A percentile compares a stretch with the other conserved stretches of the same genome.
Conservation (phyloP, 2,888 invertebrate species). For the Portevinia maculata region DNA sequence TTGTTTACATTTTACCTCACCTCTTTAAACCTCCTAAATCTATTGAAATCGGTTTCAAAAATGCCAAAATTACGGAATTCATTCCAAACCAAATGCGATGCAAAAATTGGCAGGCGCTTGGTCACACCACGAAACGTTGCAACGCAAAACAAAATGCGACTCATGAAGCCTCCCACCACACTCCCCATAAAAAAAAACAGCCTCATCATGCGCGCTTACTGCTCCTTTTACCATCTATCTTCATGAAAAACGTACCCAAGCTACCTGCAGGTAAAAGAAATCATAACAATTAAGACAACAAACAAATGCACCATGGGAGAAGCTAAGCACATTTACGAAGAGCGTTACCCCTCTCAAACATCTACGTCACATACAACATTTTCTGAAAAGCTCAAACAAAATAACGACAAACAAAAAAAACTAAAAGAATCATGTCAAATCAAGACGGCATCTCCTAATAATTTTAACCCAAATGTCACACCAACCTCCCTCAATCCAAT, state of each 20-base stretch:
- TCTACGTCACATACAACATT: background rate
- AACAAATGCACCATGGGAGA: too few relatives aligned
- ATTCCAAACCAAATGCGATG: slow-evolving; percentile 69
- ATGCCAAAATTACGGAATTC: slow-evolving; percentile 48
- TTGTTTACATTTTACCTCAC: slow-evolving; percentile 46
- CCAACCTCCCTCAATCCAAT: too few relatives aligned
- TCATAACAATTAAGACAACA: slow-evolving; percentile 12
- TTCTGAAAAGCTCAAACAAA: background rate
- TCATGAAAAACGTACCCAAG: slow-evolving; percentile 18
- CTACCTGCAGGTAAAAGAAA: slow-evolving; percentile 17
- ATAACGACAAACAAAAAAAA: too few relatives aligned
- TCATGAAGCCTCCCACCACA: slow-evolving; percentile 60
- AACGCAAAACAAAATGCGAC: slow-evolving; percentile 38
- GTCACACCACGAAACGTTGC: slow-evolving; percentile 62
- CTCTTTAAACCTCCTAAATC: slow-evolving; percentile 32
- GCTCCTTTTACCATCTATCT: slow-evolving; percentile 17
- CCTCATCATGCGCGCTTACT: slow-evolving; percentile 16
- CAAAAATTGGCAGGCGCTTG: slow-evolving; percentile 58
- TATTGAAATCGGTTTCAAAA: slow-evolving; percentile 53
- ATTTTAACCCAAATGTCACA: background rate
- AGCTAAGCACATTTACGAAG: too few relatives aligned
- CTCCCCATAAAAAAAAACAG: slow-evolving; percentile 6
- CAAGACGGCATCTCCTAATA: too few relatives aligned
- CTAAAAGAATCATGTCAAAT: too few relatives aligned
- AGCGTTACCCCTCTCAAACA: background rate